A percentile compares a stretch with the other conserved stretches of the same genome.
Evolutionary conservation across 2,888 invertebrate species (phyloP).

Genomic region (Meghimatium bilineatum): DNA sequence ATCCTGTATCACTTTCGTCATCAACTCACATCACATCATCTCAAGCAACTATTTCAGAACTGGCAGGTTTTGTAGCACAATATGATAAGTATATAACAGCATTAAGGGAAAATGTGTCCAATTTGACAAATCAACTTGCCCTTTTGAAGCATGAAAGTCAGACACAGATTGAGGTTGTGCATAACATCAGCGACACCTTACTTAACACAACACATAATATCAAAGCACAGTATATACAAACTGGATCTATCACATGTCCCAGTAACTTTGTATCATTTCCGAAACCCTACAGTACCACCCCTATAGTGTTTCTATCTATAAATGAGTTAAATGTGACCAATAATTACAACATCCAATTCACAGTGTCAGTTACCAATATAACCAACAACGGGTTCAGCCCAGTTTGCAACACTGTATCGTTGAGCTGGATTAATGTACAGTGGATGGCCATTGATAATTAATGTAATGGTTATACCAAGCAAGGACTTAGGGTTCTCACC

Average conservation of each 20-base stretch:
- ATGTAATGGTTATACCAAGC: background rate
- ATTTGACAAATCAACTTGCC: background rate
- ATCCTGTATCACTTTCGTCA: background rate
- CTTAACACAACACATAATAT: background rate
- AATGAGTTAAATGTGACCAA: no score
- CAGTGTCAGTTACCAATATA: background rate
- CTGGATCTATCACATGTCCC: background rate
- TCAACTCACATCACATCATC: background rate
- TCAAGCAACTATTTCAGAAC: background rate
- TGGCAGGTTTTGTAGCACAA: conserved; percentile 3
- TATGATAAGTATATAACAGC: background rate
- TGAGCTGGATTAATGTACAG: background rate
- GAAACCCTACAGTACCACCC: background rate
- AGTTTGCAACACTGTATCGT: background rate
- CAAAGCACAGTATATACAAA: conserved; percentile 4
- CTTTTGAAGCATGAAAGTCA: background rate
- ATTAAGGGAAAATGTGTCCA: background rate
- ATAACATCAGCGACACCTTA: background rate
- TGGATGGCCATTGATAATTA: conserved; percentile 19
- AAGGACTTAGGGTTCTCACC: no score
- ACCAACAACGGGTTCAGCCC: background rate
- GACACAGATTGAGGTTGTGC: background rate
- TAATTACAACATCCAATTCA: background rate
- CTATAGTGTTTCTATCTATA: background rate
- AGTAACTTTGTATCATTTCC: background rate